Evolutionary conservation across 2,113 vertebrate species (phyloP).

Genomic region (Pterophyllum scalare): DNA sequence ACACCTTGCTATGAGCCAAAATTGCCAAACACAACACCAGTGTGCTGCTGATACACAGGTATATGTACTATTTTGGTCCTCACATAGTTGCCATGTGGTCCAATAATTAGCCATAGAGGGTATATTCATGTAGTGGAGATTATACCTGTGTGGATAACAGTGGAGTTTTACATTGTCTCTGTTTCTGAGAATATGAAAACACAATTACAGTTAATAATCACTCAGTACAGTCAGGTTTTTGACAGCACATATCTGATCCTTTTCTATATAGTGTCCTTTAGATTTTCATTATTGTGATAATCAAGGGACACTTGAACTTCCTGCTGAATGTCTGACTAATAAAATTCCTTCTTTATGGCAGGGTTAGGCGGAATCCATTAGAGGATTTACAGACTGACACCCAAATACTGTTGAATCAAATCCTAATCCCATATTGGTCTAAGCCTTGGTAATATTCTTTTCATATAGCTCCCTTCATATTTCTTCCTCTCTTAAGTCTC

Average conservation of each 20-base stretch:
- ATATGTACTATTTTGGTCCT: not conserved
- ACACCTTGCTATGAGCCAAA: too few species aligned
- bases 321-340: slow-evolving; percentile 45
- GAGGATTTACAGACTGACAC: slow-evolving; percentile 42
- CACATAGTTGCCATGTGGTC: not conserved
- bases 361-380: slow-evolving; percentile 45
- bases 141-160: not conserved
- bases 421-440: slow-evolving; percentile 62
- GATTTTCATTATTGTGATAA: slow-evolving; percentile 23
- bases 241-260: not conserved
- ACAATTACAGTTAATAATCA: not conserved
- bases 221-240: not conserved
- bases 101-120: not conserved
- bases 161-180: not conserved
- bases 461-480: slow-evolving; percentile 50
- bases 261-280: not conserved
- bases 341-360: slow-evolving; percentile 44
- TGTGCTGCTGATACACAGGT: too few species aligned
- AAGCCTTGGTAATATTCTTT: slow-evolving; percentile 52
- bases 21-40: too few species aligned
- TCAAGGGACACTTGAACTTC: slow-evolving; percentile 18
- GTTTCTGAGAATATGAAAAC: not conserved
- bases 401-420: slow-evolving; percentile 46
- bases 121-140: not conserved
- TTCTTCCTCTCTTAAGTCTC: slow-evolving; percentile 17